Percentiles rank a stretch among this genome's conserved stretches.
phyloP scores from a whole-genome alignment of 1,140 invertebrate genomes.

The Drosophila seguyi region DNA sequence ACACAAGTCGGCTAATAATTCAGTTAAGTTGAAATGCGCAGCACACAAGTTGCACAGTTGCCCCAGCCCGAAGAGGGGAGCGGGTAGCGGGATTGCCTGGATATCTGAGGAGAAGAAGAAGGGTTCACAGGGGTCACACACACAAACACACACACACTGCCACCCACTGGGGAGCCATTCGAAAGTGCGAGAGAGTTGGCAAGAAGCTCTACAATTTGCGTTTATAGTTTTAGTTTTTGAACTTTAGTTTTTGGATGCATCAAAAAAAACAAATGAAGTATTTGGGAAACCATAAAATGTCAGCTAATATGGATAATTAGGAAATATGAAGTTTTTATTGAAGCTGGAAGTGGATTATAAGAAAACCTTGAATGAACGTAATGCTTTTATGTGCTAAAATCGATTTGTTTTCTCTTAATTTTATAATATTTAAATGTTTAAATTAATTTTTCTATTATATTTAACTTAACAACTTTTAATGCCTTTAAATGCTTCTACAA shows the following conservation, averaged over 20 bases:
- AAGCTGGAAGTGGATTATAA: neutral
- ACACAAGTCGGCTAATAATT: conserved; percentile 83
- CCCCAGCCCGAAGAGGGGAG: neutral
- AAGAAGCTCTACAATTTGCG: conserved; percentile 44
- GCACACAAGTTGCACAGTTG: conserved; percentile 51
- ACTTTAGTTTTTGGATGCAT: conserved; percentile 6
- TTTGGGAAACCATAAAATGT: neutral
- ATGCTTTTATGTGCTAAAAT: too few relatives aligned
- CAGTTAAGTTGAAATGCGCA: conserved; percentile 82
- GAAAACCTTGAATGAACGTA: neutral
- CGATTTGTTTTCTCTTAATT: too few relatives aligned
- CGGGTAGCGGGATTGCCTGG: neutral
- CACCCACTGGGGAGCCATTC: conserved; percentile 37
- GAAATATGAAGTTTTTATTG: neutral
- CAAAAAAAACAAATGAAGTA: neutral
- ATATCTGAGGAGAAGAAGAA: conserved; percentile 1
- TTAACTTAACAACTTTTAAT: neutral
- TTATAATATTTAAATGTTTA: neutral
- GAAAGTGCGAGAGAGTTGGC: conserved; percentile 10
- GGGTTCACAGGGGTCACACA: conserved; percentile 12
- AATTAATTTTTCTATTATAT: neutral
- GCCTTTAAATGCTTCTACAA: conserved; percentile 30
- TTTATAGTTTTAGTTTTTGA: conserved; percentile 37
- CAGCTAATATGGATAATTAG: conserved; percentile 1
- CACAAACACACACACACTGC: neutral